phyloP scores from a whole-genome alignment of 2,113 vertebrate genomes.

The Rousettus leschenaultii region DNA sequence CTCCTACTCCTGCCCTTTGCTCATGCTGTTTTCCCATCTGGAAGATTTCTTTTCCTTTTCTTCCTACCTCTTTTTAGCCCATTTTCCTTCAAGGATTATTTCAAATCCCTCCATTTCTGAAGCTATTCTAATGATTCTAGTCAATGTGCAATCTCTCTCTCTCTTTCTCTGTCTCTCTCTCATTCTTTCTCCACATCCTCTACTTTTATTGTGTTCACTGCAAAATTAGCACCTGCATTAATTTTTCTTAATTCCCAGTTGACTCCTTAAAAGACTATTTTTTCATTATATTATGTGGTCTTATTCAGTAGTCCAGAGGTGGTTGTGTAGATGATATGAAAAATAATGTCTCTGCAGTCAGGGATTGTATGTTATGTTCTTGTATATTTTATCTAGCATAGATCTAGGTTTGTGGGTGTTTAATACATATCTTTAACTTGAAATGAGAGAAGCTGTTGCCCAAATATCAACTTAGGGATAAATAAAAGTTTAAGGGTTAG shows the following conservation, averaged over 20 bases:
- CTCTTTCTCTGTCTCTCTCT: background rate
- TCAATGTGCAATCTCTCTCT: fast-evolving
- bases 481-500: background rate
- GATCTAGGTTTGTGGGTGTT: background rate
- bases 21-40: conserved; percentile 59
- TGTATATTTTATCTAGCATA: background rate
- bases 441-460: background rate
- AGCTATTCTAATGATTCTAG: background rate
- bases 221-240: background rate
- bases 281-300: background rate
- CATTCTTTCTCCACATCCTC: background rate
- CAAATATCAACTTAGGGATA: background rate
- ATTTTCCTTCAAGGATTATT: conserved; percentile 1
- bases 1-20: conserved; percentile 45
- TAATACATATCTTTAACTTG: background rate
- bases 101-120: background rate
- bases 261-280: background rate
- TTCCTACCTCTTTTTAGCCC: conserved; percentile 18
- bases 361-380: background rate
- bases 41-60: conserved; percentile 38
- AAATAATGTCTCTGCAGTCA: background rate
- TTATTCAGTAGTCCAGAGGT: background rate
- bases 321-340: background rate
- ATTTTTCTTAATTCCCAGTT: background rate
- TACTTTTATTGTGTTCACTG: background rate